These are phyloP conservation scores for Centruroides vittatus DNA, from an alignment of 1,140 invertebrate genomes.

Conservation along the genomic window DNA sequence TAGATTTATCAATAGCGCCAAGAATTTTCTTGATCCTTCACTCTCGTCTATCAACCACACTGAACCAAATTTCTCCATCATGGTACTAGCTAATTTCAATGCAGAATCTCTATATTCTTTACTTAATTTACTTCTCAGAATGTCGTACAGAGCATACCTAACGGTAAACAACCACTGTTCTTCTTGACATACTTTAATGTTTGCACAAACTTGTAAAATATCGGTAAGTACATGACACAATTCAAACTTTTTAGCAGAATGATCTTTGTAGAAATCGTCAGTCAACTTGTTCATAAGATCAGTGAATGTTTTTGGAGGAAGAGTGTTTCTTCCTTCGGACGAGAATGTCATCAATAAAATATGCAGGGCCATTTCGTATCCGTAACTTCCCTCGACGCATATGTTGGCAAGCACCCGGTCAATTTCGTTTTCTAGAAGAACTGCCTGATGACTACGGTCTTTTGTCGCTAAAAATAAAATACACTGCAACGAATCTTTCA, in stretches of 20 bases:
- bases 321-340: not conserved
- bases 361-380: conserved; percentile 67
- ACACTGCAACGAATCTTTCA: conserved; percentile 73
- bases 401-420: not conserved
- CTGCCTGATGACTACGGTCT: conserved; percentile 52
- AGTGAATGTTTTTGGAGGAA: conserved; percentile 54
- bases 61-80: conserved; percentile 60
- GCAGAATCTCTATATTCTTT: conserved; percentile 76
- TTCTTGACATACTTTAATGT: conserved; percentile 35
- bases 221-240: conserved; percentile 57
- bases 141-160: conserved; percentile 41
- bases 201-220: conserved; percentile 46
- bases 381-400: conserved; percentile 35
- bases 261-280: conserved; percentile 70
- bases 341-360: conserved; percentile 5
- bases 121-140: conserved; percentile 69
- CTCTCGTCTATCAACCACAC: conserved; percentile 19
- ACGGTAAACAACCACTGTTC: conserved; percentile 64
- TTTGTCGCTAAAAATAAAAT: conserved; percentile 57
- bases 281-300: conserved; percentile 67
- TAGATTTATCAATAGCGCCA: conserved; percentile 67
- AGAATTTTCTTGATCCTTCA: conserved; percentile 38
- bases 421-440: conserved; percentile 24
- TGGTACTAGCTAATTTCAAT: conserved; percentile 59
- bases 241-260: conserved; percentile 74